A percentile compares a stretch with the other conserved stretches of the same genome.
phyloP scores from a whole-genome alignment of 92 coral and sea anemone genomes.

The Epizoanthus stellaris region DNA sequence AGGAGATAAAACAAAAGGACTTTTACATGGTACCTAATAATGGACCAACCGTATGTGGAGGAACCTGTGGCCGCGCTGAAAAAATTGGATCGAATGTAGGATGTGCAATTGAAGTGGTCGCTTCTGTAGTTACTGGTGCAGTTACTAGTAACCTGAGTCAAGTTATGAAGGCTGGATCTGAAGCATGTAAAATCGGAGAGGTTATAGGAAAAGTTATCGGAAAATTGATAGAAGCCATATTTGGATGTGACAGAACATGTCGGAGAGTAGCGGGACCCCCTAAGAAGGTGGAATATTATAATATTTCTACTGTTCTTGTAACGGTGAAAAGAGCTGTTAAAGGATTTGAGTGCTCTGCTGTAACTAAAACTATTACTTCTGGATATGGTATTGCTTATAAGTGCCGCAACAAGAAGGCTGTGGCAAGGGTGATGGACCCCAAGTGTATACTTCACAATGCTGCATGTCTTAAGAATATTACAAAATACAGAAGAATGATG shows the following conservation, averaged over 20 bases:
- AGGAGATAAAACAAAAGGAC: not conserved
- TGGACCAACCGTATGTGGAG: not conserved
- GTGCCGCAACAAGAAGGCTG: conserved; percentile 8
- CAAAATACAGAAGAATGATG: not conserved
- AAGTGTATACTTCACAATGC: conserved; percentile 34
- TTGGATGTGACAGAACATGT: conserved; percentile 24
- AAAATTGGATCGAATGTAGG: not conserved
- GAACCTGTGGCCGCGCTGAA: not conserved
- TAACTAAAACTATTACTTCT: not conserved
- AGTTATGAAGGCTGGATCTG: too few species aligned
- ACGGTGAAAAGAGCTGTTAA: not conserved
- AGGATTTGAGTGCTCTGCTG: conserved; percentile 5
- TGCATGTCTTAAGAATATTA: not conserved
- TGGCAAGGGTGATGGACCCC: conserved; percentile 22
- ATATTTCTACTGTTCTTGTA: not conserved
- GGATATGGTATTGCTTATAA: conserved; percentile 7
- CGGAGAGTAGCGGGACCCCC: conserved; percentile 3
- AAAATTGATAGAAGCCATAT: not conserved
- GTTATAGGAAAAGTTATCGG: too few species aligned
- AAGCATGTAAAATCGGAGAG: too few species aligned
- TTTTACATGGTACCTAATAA: not conserved
- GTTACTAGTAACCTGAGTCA: too few species aligned
- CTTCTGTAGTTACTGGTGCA: too few species aligned
- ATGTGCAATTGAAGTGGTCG: not conserved
- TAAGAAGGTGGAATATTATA: not conserved